Evolutionary conservation across 2,888 invertebrate genomes (phyloP).

Genomic region (Crepidodera aurea): DNA sequence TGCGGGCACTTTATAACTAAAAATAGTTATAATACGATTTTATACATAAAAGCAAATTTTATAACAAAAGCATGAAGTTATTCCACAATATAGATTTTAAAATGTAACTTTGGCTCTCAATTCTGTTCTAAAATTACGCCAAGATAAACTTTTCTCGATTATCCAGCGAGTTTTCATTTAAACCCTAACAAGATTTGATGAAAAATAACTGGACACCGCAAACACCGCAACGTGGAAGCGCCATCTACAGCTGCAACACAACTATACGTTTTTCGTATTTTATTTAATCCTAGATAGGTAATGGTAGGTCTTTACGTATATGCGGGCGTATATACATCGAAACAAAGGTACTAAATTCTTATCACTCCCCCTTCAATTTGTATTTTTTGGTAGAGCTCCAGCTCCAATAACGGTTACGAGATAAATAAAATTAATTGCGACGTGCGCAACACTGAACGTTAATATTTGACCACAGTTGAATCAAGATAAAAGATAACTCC

Average conservation of each 20-base stretch:
- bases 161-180: constrained; percentile 6
- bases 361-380: constrained; percentile 20
- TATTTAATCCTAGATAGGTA: constrained; percentile 10
- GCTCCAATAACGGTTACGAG: constrained; percentile 9
- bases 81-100: neutral
- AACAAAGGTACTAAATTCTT: constrained; percentile 20
- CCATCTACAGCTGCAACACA: neutral
- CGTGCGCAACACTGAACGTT: constrained; percentile 18
- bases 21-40: no score
- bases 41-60: no score
- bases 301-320: constrained; percentile 5
- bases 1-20: no score
- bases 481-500: constrained; percentile 35
- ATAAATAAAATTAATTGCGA: constrained; percentile 24
- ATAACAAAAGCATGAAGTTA: no score
- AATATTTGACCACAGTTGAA: constrained; percentile 33
- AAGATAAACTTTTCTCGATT: neutral
- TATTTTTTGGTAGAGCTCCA: constrained; percentile 18
- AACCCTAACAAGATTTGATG: constrained; percentile 1
- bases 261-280: constrained; percentile 4
- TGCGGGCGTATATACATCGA: constrained; percentile 1
- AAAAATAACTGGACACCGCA: neutral
- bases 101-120: neutral
- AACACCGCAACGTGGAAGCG: neutral
- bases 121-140: neutral